phyloP scores from a whole-genome alignment of 2,113 vertebrate genomes.

The Seriola quinqueradiata region DNA sequence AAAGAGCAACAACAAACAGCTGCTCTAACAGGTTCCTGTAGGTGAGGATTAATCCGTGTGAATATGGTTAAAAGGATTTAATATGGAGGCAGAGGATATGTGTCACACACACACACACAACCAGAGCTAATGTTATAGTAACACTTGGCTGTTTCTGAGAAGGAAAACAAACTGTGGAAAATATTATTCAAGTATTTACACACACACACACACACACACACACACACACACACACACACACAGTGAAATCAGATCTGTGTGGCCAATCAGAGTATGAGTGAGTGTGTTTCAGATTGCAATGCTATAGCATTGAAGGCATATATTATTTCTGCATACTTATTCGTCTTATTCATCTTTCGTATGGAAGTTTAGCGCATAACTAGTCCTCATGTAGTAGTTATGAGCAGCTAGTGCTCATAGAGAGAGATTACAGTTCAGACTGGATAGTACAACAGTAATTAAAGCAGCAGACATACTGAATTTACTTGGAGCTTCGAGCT shows the following conservation, averaged over 20 bases:
- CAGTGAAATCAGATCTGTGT: no score
- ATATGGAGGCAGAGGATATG: conserved; percentile 20
- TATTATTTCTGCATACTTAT: no score
- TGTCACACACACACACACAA: conserved; percentile 7
- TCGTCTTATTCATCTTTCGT: no score
- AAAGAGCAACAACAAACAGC: conserved; percentile 21
- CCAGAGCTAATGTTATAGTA: conserved; percentile 4
- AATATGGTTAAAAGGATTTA: conserved; percentile 53
- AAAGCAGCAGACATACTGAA: no score
- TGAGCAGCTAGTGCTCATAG: no score
- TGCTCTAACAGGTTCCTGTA: conserved; percentile 37
- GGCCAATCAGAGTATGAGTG: not conserved
- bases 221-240: no score
- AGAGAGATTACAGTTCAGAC: no score
- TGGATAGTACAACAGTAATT: no score
- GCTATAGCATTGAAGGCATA: no score
- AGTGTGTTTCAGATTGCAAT: not conserved
- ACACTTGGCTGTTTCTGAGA: conserved; percentile 15
- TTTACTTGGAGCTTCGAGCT: no score
- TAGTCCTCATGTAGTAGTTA: no score
- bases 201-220: conserved; percentile 23
- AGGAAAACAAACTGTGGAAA: not conserved
- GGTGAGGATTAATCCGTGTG: conserved; percentile 36
- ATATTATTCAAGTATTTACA: conserved; percentile 39
- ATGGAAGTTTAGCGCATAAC: no score